Conservation (phyloP, 2,797 vertebrate genomes). For the Scleropages formosus region DNA sequence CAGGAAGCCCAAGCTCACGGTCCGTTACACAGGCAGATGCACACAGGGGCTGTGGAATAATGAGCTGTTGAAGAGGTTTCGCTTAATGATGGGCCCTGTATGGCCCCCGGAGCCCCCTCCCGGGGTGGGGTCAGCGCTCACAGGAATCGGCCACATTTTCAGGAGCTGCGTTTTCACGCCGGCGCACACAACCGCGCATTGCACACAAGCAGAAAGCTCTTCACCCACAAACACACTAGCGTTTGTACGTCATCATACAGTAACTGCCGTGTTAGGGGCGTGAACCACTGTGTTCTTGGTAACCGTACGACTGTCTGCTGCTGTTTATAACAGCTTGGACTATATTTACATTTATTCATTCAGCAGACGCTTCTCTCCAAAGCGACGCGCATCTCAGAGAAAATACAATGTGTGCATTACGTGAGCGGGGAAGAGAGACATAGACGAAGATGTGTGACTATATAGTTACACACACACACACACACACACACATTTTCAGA, state of each 20-base stretch:
- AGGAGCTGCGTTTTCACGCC: constrained; percentile 13
- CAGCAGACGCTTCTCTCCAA: too few relatives aligned
- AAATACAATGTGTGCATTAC: too few relatives aligned
- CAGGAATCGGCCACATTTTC: constrained; percentile 33
- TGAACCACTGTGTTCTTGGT: too few relatives aligned
- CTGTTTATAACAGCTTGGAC: too few relatives aligned
- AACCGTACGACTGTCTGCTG: too few relatives aligned
- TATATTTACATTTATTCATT: too few relatives aligned
- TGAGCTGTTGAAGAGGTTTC: constrained; percentile 5
- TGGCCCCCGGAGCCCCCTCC: not conserved
- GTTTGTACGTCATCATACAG: not conserved
- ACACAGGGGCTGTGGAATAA: constrained; percentile 10
- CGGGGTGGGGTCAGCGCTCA: not conserved
- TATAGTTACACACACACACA: not conserved
- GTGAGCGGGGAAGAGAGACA: too few relatives aligned
- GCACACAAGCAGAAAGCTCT: not conserved
- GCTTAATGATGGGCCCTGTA: not conserved
- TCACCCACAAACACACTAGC: not conserved
- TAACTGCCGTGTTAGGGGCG: too few relatives aligned
- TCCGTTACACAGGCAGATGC: not conserved
- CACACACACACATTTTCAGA: not conserved
- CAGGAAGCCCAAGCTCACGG: not conserved
- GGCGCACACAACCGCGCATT: not conserved
- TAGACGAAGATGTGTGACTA: too few relatives aligned
- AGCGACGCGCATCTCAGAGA: too few relatives aligned